Conservation (phyloP, 2,888 invertebrate genomes). For the Argyresthia goedartella region DNA sequence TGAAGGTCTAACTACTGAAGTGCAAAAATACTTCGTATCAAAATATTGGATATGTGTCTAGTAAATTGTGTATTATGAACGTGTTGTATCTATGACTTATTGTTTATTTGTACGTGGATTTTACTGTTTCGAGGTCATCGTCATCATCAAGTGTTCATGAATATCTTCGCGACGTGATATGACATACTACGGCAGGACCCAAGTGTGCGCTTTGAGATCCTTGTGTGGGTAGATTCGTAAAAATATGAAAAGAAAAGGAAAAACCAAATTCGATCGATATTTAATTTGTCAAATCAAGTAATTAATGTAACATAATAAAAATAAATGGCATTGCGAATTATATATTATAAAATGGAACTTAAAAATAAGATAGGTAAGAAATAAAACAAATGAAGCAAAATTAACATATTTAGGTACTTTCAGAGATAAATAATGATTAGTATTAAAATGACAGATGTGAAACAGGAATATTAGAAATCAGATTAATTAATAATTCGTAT, state of each 20-base stretch:
- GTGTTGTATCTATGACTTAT: too few relatives aligned
- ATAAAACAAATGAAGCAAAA: background rate
- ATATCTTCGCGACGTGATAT: too few relatives aligned
- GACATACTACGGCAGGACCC: too few relatives aligned
- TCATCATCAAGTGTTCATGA: too few relatives aligned
- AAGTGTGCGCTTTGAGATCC: too few relatives aligned
- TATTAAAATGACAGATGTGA: too few relatives aligned
- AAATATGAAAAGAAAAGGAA: background rate
- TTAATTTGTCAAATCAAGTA: constrained; percentile 21
- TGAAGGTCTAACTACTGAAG: constrained; percentile 11
- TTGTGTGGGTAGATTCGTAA: background rate
- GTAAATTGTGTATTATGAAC: background rate
- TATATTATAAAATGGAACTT: constrained; percentile 16
- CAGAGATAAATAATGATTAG: too few relatives aligned
- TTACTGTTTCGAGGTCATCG: too few relatives aligned
- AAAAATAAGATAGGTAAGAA: constrained; percentile 14
- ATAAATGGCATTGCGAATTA: constrained; percentile 7
- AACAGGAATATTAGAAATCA: too few relatives aligned
- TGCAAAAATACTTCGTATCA: constrained; percentile 60
- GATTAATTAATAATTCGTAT: too few relatives aligned
- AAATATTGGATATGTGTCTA: constrained; percentile 31
- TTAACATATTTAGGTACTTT: background rate
- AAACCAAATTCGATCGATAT: background rate
- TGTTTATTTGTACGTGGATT: too few relatives aligned
- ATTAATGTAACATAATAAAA: constrained; percentile 5